phyloP scores from a whole-genome alignment of 2,888 invertebrate genomes.

The Drosophila rubida region DNA sequence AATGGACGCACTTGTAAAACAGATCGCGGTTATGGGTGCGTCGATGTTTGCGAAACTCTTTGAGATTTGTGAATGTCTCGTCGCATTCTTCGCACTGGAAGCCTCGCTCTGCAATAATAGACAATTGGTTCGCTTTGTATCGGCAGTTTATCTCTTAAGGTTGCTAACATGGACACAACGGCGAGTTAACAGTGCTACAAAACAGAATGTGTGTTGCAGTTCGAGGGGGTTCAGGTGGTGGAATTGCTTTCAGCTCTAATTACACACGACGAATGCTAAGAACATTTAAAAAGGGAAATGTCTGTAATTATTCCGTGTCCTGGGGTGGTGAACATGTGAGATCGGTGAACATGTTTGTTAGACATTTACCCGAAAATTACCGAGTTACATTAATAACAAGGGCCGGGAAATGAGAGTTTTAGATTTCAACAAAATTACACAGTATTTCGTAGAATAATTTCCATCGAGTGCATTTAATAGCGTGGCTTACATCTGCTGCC shows the following conservation, averaged over 20 bases:
- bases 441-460: background rate
- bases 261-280: background rate
- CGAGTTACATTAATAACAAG: constrained; percentile 2
- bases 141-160: constrained; percentile 7
- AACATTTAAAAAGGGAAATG: background rate
- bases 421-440: background rate
- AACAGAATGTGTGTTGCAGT: background rate
- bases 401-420: background rate
- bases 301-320: background rate
- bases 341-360: background rate
- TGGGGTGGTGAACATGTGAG: too few species aligned
- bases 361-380: background rate
- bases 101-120: constrained; percentile 69
- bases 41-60: constrained; percentile 77
- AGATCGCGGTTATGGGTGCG: constrained; percentile 72
- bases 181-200: constrained; percentile 12
- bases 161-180: constrained; percentile 18
- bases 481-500: too few species aligned
- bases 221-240: background rate
- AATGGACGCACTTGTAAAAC: constrained; percentile 79
- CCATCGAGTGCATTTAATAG: too few species aligned
- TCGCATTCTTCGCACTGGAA: constrained; percentile 75
- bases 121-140: constrained; percentile 52
- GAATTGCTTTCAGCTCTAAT: background rate
- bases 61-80: constrained; percentile 61